Evolutionary conservation across 2,797 vertebrate genomes (phyloP), one percentile per base, ranked within the genome.

Genomic region (Pseudochaenichthys georgianus): DNA sequence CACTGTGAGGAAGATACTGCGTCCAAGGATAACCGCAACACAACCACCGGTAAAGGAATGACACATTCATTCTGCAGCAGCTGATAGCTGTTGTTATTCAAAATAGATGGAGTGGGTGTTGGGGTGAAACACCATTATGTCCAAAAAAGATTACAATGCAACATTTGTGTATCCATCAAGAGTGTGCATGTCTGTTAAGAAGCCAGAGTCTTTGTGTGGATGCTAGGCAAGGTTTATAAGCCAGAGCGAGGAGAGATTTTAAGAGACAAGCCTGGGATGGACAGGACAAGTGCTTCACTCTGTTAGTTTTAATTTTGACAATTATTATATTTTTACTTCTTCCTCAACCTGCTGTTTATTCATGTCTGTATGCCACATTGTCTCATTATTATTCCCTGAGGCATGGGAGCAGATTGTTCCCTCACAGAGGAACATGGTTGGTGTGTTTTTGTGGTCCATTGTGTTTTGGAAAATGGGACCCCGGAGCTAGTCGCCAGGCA

Each of bases 31-130:
- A 90, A 83, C 81, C 72, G 86, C 89, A 67, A 71, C 85, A 69
- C 77, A 74, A 13, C 79, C 83, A 84, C 85, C 82, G 93, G 93
- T 94, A 93, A 92, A 82, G 46, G 85, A 54, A 83, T 71, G 3
- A 72, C 63, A 74, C 70, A 59, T 85, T 75, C 54, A 81, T 85
- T 57, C 52, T 79, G 53, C 57, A 58, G 77, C 55, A 73, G 59
- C 65, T 62, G 58, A 38, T 71, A 65, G 77, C 63, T 80, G 74
- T 73, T 87, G 73, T 67, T 82, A 75, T 88, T 79, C 48, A 75
- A 64, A 79, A 85, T 75, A 83, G 72, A 84, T 77, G 69, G 74
- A 41, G 86, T 77, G 86, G 88, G 87, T 81, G 81, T 74, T 78
- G 87, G 83, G 86, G 80, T n/a, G 47, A 72, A 77, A 68, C 50